phyloP scores from a whole-genome alignment of 2,888 invertebrate species.

The Diloba caeruleocephala region DNA sequence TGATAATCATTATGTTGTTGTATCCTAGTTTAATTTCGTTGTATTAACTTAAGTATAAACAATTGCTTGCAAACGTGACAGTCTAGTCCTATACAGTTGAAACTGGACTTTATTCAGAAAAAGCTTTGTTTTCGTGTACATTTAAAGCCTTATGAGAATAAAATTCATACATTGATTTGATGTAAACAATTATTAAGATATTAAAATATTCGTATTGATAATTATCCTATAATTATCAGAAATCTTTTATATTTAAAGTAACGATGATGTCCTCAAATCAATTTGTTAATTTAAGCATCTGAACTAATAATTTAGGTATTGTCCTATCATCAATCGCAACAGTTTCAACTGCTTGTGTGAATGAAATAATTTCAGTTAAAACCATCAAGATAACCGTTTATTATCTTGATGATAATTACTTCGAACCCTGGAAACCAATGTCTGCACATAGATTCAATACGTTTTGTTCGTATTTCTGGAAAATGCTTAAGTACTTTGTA shows the following conservation, averaged over 20 bases:
- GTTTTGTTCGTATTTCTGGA: slow-evolving; percentile 20
- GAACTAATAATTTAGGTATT: no score
- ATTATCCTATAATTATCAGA: no score
- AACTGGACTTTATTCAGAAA: slow-evolving; percentile 60
- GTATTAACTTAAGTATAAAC: slow-evolving; percentile 59
- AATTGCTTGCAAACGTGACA: slow-evolving; percentile 70
- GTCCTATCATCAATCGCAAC: no score
- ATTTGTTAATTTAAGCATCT: no score
- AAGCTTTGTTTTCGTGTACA: slow-evolving; percentile 44
- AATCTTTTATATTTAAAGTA: no score
- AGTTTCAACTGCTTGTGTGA: no score
- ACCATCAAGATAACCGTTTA: no score
- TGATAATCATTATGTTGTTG: slow-evolving; percentile 76
- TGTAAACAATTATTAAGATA: no score
- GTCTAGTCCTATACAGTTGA: slow-evolving; percentile 75
- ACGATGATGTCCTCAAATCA: no score
- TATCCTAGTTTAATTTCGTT: slow-evolving; percentile 66
- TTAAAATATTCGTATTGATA: slow-evolving; percentile 6
- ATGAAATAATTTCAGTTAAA: no score
- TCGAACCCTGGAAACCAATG: no score
- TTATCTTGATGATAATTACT: no score
- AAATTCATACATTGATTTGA: slow-evolving; percentile 12
- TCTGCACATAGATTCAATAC: not conserved
- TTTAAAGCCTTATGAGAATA: slow-evolving; percentile 18
- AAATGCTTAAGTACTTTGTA: slow-evolving; percentile 12